Base-by-base conservation (phyloP, 2,797 vertebrate genomes). In the Hippoglossus hippoglossus region DNA sequence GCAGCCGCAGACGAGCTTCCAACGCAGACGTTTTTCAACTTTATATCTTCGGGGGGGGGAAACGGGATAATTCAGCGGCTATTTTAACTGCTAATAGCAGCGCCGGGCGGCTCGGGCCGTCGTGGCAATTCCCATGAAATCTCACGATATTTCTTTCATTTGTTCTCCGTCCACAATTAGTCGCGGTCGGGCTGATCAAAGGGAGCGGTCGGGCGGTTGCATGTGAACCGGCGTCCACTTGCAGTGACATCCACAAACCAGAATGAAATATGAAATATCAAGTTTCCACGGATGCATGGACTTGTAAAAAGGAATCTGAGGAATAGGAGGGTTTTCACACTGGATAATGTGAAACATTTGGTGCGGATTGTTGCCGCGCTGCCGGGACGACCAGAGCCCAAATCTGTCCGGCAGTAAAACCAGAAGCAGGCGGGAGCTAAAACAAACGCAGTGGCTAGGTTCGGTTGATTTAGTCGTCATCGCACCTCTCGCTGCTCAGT, bases 191-290 rank as follows among this genome's bases (percentile, higher is more conserved):
- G 89, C 95, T 96, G 97, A 98, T 99, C 98, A 99, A 98, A 99
- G 97, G 92, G 80, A 69, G 91, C 87, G 76, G 93, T 79, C 93
- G 93, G 95, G 91, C 68, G 90, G 93, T 96, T 97, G 97, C 97
- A 97, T 99, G 97, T 99, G 97, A 99, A 98, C 97, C 95, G 91
- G 89, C 95, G 95, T 98, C 96, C 96, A 66, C 92, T 97, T 94
- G 94, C 96, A 96, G 96, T 98, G 97, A 98, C 97, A 97, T 97
- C 95, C 96, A 94, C 96, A 96, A 97, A 98, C 96, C 96, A 99
- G 97, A 99, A 97, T 99, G 98, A 99, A 99, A 99, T 99, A 99
- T 99, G 98, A 98, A 99, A 99, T 97, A 98, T 99, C 97, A 91
- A 94, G 96, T 99, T 99, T 98, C 98, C 94, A 79, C 83, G 96